These are phyloP conservation scores for Girardinus metallicus DNA, from an alignment of 2,797 vertebrate species.

Conservation along the genomic window DNA sequence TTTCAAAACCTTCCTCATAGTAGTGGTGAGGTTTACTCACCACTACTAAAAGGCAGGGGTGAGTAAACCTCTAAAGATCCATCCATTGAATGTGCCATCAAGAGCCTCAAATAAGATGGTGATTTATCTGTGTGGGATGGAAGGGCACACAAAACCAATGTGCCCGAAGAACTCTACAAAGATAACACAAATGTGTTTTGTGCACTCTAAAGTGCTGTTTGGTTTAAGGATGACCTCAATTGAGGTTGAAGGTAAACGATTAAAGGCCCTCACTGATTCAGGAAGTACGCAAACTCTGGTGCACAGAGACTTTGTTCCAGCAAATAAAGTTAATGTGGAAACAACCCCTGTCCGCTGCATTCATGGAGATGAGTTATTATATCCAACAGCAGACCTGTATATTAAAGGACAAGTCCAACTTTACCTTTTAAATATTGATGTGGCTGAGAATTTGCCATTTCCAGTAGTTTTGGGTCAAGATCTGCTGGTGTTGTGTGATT, in stretches of 20 bases:
- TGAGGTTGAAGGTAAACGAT: too few species aligned
- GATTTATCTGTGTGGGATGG: constrained; percentile 4
- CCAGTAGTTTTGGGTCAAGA: not conserved
- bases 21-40: too few species aligned
- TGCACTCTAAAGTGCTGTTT: not conserved
- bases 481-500: not conserved
- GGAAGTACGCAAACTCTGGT: too few species aligned
- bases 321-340: too few species aligned
- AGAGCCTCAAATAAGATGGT: not conserved
- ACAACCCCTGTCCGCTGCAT: too few species aligned
- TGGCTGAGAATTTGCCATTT: not conserved
- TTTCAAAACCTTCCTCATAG: too few species aligned
- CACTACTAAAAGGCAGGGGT: not conserved
- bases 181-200: constrained; percentile 5
- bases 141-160: not conserved
- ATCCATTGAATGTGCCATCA: not conserved
- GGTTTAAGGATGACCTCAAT: too few species aligned
- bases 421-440: not conserved
- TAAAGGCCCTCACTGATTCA: too few species aligned
- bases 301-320: too few species aligned
- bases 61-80: not conserved
- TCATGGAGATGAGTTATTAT: too few species aligned
- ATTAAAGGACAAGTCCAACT: not conserved
- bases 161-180: not conserved
- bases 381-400: not conserved